A percentile compares a stretch with the other conserved stretches of the same genome.
phyloP scores from a whole-genome alignment of 1,140 invertebrate genomes.

The Papilio helenus region DNA sequence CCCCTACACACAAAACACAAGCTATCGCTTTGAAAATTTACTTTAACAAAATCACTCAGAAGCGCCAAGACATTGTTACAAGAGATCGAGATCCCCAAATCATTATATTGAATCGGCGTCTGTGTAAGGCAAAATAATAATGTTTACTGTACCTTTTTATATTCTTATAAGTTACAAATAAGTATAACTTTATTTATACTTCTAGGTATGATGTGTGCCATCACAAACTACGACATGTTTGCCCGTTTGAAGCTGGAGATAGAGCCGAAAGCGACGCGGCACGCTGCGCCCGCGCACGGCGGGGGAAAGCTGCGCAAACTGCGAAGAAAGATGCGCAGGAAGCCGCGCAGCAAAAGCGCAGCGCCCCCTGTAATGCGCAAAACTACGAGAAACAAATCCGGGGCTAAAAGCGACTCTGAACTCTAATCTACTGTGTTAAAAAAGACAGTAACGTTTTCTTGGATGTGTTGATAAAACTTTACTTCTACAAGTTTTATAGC shows the following conservation, averaged over 20 bases:
- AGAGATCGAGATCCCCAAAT: too few relatives aligned
- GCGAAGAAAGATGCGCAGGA: slow-evolving; percentile 63
- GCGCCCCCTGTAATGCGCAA: slow-evolving; percentile 56
- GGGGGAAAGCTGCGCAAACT: slow-evolving; percentile 59
- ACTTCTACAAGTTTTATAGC: not conserved
- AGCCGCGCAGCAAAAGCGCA: slow-evolving; percentile 76
- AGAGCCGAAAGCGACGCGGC: slow-evolving; percentile 66
- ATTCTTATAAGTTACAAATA: too few relatives aligned
- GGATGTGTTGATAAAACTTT: not conserved
- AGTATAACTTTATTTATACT: slow-evolving; percentile 7
- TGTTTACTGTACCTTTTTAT: too few relatives aligned
- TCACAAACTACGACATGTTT: slow-evolving; percentile 81
- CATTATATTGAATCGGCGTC: too few relatives aligned
- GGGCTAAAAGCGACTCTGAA: slow-evolving; percentile 80
- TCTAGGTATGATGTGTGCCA: slow-evolving; percentile 78
- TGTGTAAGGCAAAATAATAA: too few relatives aligned
- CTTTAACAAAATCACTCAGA: too few relatives aligned
- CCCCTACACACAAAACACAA: too few relatives aligned
- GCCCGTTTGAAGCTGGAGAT: slow-evolving; percentile 74
- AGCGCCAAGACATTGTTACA: too few relatives aligned
- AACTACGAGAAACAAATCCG: slow-evolving; percentile 55
- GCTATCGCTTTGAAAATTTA: too few relatives aligned
- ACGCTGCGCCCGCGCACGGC: slow-evolving; percentile 57
- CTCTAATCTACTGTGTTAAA: slow-evolving; percentile 45
- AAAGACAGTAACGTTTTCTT: too few relatives aligned